Conservation (phyloP, 2,888 invertebrate genomes). For the Sarcophaga variegata region DNA sequence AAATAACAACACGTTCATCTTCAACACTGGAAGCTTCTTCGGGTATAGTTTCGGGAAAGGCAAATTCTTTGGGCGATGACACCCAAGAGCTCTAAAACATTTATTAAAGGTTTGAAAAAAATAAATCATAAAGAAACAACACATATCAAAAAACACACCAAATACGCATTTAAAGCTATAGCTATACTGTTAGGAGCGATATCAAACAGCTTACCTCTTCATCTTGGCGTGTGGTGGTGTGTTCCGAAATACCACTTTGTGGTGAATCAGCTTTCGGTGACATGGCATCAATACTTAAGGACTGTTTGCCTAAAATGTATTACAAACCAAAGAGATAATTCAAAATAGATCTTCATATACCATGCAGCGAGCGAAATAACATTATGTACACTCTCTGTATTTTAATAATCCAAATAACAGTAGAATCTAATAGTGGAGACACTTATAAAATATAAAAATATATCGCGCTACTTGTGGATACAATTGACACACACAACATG, state of each 20-base stretch:
- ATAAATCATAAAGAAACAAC: slow-evolving; percentile 41
- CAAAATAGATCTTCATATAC: background rate
- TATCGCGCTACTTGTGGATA: too few relatives aligned
- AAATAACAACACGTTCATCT: slow-evolving; percentile 95
- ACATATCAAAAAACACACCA: slow-evolving; percentile 54
- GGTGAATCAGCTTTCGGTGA: slow-evolving; percentile 81
- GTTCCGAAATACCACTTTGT: slow-evolving; percentile 79
- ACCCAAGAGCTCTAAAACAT: slow-evolving; percentile 86
- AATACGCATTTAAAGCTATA: slow-evolving; percentile 38
- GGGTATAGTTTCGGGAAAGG: slow-evolving; percentile 95
- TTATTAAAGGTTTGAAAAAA: slow-evolving; percentile 41
- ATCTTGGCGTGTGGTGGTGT: slow-evolving; percentile 79
- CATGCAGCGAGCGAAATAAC: too few relatives aligned
- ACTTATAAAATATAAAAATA: too few relatives aligned
- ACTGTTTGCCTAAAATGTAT: slow-evolving; percentile 76
- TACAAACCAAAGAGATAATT: background rate
- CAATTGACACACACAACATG: too few relatives aligned
- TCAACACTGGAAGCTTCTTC: slow-evolving; percentile 96
- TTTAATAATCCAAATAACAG: background rate
- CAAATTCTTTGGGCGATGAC: slow-evolving; percentile 93
- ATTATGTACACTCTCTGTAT: background rate
- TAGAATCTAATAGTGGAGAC: too few relatives aligned
- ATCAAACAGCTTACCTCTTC: slow-evolving; percentile 77
- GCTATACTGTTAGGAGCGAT: background rate
- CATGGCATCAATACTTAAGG: slow-evolving; percentile 76